Percentiles rank a stretch among this genome's conserved stretches.
phyloP scores from a whole-genome alignment of 2,797 vertebrate species.

The Podarcis lilfordi region DNA sequence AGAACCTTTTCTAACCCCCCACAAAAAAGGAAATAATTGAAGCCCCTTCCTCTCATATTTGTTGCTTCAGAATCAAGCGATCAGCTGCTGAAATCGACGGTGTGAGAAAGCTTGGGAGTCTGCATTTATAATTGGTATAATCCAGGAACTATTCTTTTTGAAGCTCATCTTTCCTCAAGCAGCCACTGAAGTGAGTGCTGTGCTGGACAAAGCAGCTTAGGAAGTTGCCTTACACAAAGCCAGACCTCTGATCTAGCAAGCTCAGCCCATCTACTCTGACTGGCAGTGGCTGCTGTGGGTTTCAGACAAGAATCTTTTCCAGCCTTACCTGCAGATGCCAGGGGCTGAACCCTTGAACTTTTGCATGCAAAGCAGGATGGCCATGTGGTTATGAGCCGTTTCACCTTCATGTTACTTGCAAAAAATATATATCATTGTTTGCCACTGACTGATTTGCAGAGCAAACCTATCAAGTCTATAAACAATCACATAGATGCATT shows the following conservation, averaged over 20 bases:
- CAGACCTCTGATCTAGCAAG: neutral
- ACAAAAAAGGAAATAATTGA: slow-evolving; percentile 75
- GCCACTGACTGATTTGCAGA: neutral
- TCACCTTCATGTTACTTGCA: neutral
- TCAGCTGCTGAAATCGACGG: slow-evolving; percentile 35
- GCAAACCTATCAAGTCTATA: neutral
- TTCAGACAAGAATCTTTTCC: neutral
- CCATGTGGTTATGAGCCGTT: neutral
- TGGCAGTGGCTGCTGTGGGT: neutral
- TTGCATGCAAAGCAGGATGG: neutral
- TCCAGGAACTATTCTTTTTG: neutral
- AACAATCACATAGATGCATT: too few relatives aligned
- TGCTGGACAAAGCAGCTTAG: neutral
- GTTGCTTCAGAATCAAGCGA: slow-evolving; percentile 50
- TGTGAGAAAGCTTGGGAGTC: slow-evolving; percentile 21
- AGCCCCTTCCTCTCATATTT: slow-evolving; percentile 56
- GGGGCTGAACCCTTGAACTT: neutral
- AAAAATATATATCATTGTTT: neutral
- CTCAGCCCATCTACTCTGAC: neutral
- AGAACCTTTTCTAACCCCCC: slow-evolving; percentile 79
- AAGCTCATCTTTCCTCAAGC: neutral
- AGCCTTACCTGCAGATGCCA: neutral
- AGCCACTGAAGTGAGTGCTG: neutral
- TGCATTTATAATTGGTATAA: neutral
- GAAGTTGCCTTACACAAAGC: neutral